Evolutionary conservation across 2,797 vertebrate species (phyloP).

Genomic region (Microctenopoma steveboyesi): DNA sequence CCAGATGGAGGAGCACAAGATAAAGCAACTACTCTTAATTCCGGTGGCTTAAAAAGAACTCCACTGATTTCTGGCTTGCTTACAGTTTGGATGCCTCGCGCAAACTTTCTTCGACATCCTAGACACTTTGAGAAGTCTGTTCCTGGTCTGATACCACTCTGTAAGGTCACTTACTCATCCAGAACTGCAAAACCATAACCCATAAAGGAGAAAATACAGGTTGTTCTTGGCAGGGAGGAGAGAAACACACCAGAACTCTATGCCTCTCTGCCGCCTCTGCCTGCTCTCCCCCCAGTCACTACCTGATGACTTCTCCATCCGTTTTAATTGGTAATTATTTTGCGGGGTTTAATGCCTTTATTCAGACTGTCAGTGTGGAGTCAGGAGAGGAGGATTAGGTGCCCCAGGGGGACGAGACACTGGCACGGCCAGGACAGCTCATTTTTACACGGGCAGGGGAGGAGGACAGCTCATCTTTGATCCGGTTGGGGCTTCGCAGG

Average conservation of each 20-base stretch:
- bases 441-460: slow-evolving; percentile 87
- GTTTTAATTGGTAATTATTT: slow-evolving; percentile 89
- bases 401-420: slow-evolving; percentile 89
- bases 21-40: slow-evolving; percentile 70
- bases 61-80: slow-evolving; percentile 64
- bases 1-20: slow-evolving; percentile 42
- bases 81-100: slow-evolving; percentile 62
- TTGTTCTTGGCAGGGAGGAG: slow-evolving; percentile 80
- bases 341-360: slow-evolving; percentile 87
- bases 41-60: slow-evolving; percentile 53
- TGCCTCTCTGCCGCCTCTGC: slow-evolving; percentile 69
- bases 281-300: slow-evolving; percentile 71
- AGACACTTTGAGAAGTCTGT: slow-evolving; percentile 78
- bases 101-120: slow-evolving; percentile 75
- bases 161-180: slow-evolving; percentile 83
- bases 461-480: slow-evolving; percentile 92
- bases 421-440: slow-evolving; percentile 90
- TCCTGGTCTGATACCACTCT: slow-evolving; percentile 78
- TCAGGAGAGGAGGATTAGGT: slow-evolving; percentile 88
- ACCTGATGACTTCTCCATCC: slow-evolving; percentile 85
- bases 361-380: slow-evolving; percentile 87
- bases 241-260: slow-evolving; percentile 70
- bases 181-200: slow-evolving; percentile 78
- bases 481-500: slow-evolving; percentile 89
- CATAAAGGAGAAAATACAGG: slow-evolving; percentile 83